Evolutionary conservation across 2,888 invertebrate species (phyloP).

Genomic region (Drosophila meridionalis): DNA sequence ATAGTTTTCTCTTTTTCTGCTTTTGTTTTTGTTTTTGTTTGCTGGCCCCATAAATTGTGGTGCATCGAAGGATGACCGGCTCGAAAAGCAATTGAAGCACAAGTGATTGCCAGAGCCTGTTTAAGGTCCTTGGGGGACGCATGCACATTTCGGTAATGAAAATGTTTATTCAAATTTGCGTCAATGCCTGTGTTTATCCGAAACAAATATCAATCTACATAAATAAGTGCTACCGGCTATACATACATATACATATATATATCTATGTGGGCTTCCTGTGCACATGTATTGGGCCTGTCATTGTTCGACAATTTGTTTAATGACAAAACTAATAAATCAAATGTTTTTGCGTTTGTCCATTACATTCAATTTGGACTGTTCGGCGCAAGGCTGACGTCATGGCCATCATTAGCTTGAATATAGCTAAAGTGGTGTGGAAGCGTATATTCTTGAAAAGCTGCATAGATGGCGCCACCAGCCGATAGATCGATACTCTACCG

Average conservation of each 20-base stretch:
- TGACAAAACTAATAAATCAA: constrained; percentile 78
- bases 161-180: constrained; percentile 80
- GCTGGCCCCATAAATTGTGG: constrained; percentile 47
- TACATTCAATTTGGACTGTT: constrained; percentile 48
- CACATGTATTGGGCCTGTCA: constrained; percentile 31
- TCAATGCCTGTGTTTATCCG: constrained; percentile 77
- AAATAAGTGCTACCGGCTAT: constrained; percentile 47
- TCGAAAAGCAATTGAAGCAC: constrained; percentile 68
- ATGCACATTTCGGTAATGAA: constrained; percentile 75
- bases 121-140: constrained; percentile 51
- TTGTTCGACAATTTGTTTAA: constrained; percentile 76
- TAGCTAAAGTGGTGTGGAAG: not conserved
- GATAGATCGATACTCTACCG: constrained; percentile 50
- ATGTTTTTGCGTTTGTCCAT: constrained; percentile 51
- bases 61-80: constrained; percentile 23
- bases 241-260: constrained; percentile 12
- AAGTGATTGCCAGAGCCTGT: constrained; percentile 58
- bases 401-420: constrained; percentile 20
- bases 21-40: not conserved
- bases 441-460: not conserved
- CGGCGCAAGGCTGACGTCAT: constrained; percentile 37
- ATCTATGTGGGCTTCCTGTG: not conserved
- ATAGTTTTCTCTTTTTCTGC: constrained; percentile 13
- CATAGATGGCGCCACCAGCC: constrained; percentile 15
- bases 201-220: constrained; percentile 74